Evolutionary conservation across 2,797 vertebrate genomes (phyloP).

Genomic region (Gambelia wislizenii): DNA sequence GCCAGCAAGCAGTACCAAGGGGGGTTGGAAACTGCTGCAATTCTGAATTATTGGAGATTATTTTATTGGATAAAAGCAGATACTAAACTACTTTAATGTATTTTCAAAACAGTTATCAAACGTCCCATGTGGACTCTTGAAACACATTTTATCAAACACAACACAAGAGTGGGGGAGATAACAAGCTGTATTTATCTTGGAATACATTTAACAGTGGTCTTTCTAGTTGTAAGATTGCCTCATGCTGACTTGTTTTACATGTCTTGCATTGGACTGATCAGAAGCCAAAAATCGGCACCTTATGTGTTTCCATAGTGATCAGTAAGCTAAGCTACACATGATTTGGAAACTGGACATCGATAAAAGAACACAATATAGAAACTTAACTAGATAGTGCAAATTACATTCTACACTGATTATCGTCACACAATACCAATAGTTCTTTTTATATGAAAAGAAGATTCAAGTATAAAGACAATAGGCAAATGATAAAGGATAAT

Average conservation of each 20-base stretch:
- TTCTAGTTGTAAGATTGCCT: neutral
- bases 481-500: slow-evolving; percentile 40
- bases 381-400: slow-evolving; percentile 38
- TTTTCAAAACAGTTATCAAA: neutral
- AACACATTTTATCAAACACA: neutral
- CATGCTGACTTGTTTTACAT: neutral
- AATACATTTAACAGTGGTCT: neutral
- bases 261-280: neutral
- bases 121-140: neutral
- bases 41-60: neutral
- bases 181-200: neutral
- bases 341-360: neutral
- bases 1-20: neutral
- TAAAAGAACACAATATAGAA: slow-evolving; percentile 27
- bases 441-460: neutral
- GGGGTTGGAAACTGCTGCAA: neutral
- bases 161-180: neutral
- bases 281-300: neutral
- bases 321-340: neutral
- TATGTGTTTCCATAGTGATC: neutral
- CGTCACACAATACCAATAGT: slow-evolving; percentile 30
- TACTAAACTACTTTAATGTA: neutral
- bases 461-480: neutral
- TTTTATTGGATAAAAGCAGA: neutral
- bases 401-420: neutral